Conservation (phyloP, 2,113 vertebrate species). For the Macquaria ambigua region DNA sequence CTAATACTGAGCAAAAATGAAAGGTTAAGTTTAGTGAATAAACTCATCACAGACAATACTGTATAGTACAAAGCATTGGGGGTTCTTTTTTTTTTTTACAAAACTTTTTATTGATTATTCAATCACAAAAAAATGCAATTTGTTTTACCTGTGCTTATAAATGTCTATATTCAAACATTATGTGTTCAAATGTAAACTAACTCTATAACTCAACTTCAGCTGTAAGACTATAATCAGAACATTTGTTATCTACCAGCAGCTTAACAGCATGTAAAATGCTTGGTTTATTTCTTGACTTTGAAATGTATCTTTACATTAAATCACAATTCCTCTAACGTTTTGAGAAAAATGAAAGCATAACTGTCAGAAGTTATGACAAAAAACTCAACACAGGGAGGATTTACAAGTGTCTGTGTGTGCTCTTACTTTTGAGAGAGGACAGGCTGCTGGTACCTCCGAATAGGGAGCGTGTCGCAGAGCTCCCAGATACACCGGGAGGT, state of each 20-base stretch:
- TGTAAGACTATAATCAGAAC: background rate
- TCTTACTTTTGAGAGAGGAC: conserved; percentile 97
- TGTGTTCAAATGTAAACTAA: background rate
- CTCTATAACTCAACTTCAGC: no score
- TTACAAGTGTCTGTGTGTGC: background rate
- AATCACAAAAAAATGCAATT: background rate
- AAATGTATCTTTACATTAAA: background rate
- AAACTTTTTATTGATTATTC: background rate
- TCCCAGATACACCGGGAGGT: conserved; percentile 94
- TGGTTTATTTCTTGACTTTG: background rate
- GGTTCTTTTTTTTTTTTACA: background rate
- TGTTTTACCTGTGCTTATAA: background rate
- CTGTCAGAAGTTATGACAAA: background rate
- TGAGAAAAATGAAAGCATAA: background rate
- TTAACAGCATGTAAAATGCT: background rate
- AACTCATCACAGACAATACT: background rate
- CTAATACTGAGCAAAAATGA: conserved; percentile 86
- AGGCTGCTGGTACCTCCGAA: conserved; percentile 96
- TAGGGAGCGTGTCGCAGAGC: conserved; percentile 96
- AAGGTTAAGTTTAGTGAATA: background rate
- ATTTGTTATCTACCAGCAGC: background rate
- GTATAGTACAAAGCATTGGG: background rate
- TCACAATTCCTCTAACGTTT: background rate
- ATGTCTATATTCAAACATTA: background rate
- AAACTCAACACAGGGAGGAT: background rate